These are phyloP conservation scores for Bos taurus DNA, from an alignment of 2,113 vertebrate species.

Conservation along the genomic window DNA sequence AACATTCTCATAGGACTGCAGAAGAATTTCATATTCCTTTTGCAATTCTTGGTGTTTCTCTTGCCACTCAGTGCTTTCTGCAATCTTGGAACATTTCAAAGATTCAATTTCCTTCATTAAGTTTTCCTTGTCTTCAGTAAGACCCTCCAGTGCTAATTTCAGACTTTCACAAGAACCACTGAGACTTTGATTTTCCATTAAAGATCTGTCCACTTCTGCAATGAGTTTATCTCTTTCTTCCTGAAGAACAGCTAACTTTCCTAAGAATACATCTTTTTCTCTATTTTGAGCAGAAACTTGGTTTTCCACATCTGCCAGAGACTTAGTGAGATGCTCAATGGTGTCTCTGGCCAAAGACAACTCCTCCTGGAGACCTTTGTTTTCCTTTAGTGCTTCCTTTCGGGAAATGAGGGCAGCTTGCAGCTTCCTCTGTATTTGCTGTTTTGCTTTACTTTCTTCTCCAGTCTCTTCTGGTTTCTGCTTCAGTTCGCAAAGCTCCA, in stretches of 20 bases:
- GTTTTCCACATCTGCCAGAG: constrained; percentile 78
- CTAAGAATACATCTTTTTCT: constrained; percentile 73
- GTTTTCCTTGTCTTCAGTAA: constrained; percentile 86
- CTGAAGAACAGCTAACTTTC: constrained; percentile 77
- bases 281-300: constrained; percentile 74
- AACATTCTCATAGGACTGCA: constrained; percentile 96
- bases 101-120: constrained; percentile 82
- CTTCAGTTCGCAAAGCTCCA: constrained; percentile 80
- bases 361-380: constrained; percentile 86
- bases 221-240: constrained; percentile 86
- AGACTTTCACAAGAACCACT: constrained; percentile 90
- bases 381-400: constrained; percentile 93
- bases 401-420: constrained; percentile 96
- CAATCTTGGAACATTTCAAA: constrained; percentile 79
- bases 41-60: constrained; percentile 88
- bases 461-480: constrained; percentile 81
- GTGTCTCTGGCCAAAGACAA: constrained; percentile 77
- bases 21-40: constrained; percentile 93
- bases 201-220: constrained; percentile 85
- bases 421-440: constrained; percentile 93
- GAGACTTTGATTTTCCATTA: constrained; percentile 90
- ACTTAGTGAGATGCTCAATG: constrained; percentile 78
- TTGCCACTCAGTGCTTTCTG: constrained; percentile 83
- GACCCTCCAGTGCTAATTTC: constrained; percentile 85
- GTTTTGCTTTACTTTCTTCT: constrained; percentile 81